A percentile compares a stretch with the other conserved stretches of the same genome.
Evolutionary conservation across 2,113 vertebrate genomes (phyloP).

Genomic region (Climacteris rufus): DNA sequence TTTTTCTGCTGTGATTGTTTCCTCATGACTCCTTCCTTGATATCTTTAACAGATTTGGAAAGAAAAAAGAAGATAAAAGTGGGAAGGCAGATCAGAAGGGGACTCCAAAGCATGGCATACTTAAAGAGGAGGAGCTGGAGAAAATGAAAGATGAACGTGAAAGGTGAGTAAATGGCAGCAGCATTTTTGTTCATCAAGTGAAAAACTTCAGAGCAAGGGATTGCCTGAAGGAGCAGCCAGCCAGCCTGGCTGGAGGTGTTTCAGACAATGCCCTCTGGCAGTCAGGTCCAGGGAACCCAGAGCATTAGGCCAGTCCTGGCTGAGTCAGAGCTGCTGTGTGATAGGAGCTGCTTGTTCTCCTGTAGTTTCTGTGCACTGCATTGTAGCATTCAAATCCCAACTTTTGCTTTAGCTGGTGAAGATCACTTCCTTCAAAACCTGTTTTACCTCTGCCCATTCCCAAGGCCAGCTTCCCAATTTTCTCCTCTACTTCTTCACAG

Average conservation of each 20-base stretch:
- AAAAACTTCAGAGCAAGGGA: background rate
- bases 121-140: slow-evolving; percentile 85
- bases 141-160: slow-evolving; percentile 85
- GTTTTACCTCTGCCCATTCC: background rate
- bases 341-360: background rate
- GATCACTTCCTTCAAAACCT: background rate
- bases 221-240: background rate
- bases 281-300: background rate
- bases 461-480: background rate
- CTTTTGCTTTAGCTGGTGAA: background rate
- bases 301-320: background rate
- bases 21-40: background rate
- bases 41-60: slow-evolving; percentile 84
- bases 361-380: background rate
- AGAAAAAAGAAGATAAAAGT: slow-evolving; percentile 90
- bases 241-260: background rate
- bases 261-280: background rate
- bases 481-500: background rate
- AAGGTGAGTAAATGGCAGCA: slow-evolving; percentile 59
- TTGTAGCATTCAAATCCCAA: background rate
- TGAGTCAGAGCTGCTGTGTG: background rate
- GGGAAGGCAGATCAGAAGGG: slow-evolving; percentile 81
- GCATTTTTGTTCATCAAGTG: background rate
- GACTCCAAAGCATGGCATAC: slow-evolving; percentile 69
- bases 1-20: slow-evolving; percentile 12